Percentiles rank a stretch among this genome's conserved stretches.
phyloP scores from a whole-genome alignment of 2,888 invertebrate species.

The Aromia moschata region DNA sequence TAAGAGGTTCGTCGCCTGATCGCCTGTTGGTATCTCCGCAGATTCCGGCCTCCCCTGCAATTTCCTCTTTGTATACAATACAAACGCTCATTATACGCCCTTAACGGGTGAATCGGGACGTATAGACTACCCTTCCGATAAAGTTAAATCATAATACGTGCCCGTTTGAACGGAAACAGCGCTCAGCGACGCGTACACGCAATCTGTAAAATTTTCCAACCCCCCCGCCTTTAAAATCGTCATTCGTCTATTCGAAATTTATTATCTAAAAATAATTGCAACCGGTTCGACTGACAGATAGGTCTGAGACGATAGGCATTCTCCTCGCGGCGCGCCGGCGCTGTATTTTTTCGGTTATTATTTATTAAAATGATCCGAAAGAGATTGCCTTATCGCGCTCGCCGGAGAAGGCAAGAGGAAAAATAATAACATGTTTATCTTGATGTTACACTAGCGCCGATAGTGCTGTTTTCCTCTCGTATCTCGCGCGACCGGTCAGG shows the following conservation, averaged over 20 bases:
- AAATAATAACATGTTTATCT: constrained; percentile 23
- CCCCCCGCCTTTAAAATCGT: neutral
- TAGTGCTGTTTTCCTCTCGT: constrained; percentile 26
- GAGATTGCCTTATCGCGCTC: constrained; percentile 6
- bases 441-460: constrained; percentile 34
- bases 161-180: neutral
- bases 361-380: constrained; percentile 9
- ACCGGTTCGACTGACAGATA: neutral
- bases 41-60: neutral
- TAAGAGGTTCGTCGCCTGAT: constrained; percentile 30
- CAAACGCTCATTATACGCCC: neutral
- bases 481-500: too few species aligned
- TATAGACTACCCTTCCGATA: neutral
- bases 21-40: constrained; percentile 26
- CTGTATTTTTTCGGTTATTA: neutral
- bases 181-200: neutral
- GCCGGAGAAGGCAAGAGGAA: constrained; percentile 4
- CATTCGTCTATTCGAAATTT: neutral
- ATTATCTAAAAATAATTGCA: neutral
- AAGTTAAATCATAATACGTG: neutral
- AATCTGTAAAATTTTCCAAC: constrained; percentile 5
- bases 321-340: neutral
- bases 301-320: neutral
- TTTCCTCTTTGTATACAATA: neutral
- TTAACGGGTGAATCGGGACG: constrained; percentile 1